Base-by-base conservation (phyloP, 2,797 vertebrate genomes). In the Alcedo atthis region DNA sequence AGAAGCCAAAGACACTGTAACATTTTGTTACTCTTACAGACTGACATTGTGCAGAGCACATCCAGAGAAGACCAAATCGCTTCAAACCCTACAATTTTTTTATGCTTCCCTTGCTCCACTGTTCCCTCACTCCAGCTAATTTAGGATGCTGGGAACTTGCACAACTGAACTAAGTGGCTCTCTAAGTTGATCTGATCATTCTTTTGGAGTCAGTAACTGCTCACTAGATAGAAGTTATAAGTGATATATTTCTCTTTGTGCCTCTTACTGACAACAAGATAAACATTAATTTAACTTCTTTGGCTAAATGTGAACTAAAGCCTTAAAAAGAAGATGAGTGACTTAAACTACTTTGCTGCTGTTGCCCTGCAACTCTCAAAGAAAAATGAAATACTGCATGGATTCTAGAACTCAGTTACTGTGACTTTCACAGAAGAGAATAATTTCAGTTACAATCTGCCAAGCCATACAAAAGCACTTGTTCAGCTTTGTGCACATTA, bases 231-330 rank as follows among this genome's bases (percentile, higher is more conserved):
- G 86, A 95, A 96, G 71, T 62, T 86, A 16, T 69, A 94, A 93
- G 79, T 75, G 95, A 96, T 91, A 87, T 58, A 95, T 96, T 95
- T 96, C n/a, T 86, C 48, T 92, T 87, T 96, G 74, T 95, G 81
- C 85, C 63, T 94, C 79, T 94, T 94, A 82, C 79, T 89, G 95
- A 94, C 95, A 96, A 96, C 48, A 94, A 95, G 76, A 88, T 83
- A 95, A 87, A 76, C 78, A 96, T 92, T 96, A 94, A 96, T 96
- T 96, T 97, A 94, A 78, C 88, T 94, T 93, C 46, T 94, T 82
- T 93, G 86, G 43, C 74, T 95, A 91, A 94, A 94, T 86, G 90
- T 89, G 90, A 94, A 90, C 79, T 91, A 94, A 93, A 78, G 15
- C 24, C 84, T 93, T 92, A 63, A 92, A 96, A 96, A 95, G 57